These are phyloP conservation scores for Bactericera cockerelli DNA, from an alignment of 1,140 invertebrate genomes.

Conservation along the genomic window DNA sequence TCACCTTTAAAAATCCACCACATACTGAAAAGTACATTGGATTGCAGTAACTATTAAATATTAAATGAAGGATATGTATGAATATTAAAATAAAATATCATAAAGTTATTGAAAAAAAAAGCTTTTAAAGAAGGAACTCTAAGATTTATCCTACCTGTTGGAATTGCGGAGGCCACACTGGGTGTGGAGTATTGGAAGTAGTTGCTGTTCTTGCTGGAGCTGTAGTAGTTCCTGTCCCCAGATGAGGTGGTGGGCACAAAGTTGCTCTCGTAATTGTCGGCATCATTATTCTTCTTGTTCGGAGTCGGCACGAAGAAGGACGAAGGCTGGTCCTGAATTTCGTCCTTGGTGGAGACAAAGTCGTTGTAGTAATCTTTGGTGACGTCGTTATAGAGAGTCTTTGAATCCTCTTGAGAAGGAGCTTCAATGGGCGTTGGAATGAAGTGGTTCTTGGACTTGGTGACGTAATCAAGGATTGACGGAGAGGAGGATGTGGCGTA, in stretches of 20 bases:
- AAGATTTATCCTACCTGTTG: slow-evolving; percentile 7
- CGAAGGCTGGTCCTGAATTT: not conserved
- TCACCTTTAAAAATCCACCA: too few relatives aligned
- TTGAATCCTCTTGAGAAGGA: slow-evolving; percentile 7
- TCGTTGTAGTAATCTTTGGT: slow-evolving; percentile 1
- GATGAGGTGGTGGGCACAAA: slow-evolving; percentile 9
- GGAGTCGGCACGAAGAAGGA: not conserved
- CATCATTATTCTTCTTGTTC: not conserved
- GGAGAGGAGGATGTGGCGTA: not conserved
- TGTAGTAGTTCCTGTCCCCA: slow-evolving; percentile 14
- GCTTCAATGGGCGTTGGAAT: not conserved
- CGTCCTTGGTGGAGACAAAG: slow-evolving; percentile 13
- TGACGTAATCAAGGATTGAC: not conserved
- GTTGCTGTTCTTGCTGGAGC: slow-evolving; percentile 22
- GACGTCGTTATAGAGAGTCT: not conserved
- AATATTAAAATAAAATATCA: too few relatives aligned
- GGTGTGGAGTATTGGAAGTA: slow-evolving; percentile 25
- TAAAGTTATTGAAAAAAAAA: too few relatives aligned
- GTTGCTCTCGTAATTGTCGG: not conserved
- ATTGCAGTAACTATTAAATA: too few relatives aligned
- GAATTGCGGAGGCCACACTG: slow-evolving; percentile 11
- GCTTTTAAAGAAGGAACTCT: not conserved
- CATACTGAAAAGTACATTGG: too few relatives aligned
- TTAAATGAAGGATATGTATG: too few relatives aligned
- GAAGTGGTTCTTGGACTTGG: slow-evolving; percentile 5